phyloP scores from a whole-genome alignment of 2,797 vertebrate species.

The Darevskia mixta region DNA sequence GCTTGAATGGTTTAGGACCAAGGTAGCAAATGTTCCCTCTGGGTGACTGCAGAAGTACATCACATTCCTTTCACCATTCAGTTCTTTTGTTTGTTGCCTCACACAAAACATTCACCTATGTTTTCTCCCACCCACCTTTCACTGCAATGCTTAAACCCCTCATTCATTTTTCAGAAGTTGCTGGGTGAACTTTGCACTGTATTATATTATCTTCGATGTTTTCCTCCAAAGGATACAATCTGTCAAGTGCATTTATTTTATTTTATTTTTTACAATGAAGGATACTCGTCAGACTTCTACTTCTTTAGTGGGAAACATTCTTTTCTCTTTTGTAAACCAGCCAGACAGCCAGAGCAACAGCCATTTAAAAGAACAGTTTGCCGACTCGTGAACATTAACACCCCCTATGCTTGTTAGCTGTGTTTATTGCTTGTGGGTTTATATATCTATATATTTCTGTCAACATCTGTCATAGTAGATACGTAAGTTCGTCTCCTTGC shows the following conservation, averaged over 20 bases:
- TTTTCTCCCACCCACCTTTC: conserved; percentile 20
- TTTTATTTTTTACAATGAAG: neutral
- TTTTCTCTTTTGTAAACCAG: conserved; percentile 52
- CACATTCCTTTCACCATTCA: neutral
- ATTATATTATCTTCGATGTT: neutral
- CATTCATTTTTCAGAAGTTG: neutral
- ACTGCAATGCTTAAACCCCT: neutral
- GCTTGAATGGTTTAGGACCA: neutral
- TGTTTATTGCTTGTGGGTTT: conserved; percentile 68
- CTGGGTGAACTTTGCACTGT: neutral
- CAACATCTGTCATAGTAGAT: conserved; percentile 58
- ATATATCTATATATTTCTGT: conserved; percentile 56
- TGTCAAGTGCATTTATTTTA: neutral
- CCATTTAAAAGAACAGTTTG: conserved; percentile 65
- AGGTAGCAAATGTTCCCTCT: neutral
- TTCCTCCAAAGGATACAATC: neutral
- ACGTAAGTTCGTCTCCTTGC: conserved; percentile 58
- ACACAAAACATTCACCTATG: conserved; percentile 53
- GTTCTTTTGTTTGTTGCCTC: neutral
- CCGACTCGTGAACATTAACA: conserved; percentile 29
- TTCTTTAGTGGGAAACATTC: conserved; percentile 46
- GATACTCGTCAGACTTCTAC: conserved; percentile 25
- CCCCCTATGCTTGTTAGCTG: conserved; percentile 56
- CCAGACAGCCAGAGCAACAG: conserved; percentile 41
- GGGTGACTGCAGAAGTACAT: neutral